Conservation (phyloP, 2,113 vertebrate genomes). For the Actinemys pallida region DNA sequence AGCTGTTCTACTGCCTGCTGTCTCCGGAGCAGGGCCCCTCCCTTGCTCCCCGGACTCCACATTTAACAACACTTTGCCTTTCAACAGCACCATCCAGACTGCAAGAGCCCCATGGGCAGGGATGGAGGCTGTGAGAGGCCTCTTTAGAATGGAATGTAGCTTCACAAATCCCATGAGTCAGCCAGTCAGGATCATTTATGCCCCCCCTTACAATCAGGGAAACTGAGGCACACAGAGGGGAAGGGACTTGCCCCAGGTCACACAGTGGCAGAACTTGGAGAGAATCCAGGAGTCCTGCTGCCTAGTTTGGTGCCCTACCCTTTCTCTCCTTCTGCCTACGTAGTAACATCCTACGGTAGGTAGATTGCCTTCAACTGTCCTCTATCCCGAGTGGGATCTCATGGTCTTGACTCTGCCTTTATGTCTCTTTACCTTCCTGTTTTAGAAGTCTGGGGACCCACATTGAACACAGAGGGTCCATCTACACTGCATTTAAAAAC, state of each 20-base stretch:
- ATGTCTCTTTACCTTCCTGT: neutral
- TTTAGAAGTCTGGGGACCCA: neutral
- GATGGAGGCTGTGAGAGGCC: neutral
- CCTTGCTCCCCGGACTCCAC: neutral
- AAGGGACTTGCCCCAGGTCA: neutral
- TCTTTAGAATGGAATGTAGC: neutral
- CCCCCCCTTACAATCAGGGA: neutral
- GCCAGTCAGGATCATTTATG: neutral
- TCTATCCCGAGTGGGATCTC: neutral
- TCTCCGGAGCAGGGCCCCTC: neutral
- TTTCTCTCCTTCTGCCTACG: neutral
- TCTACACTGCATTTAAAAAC: neutral
- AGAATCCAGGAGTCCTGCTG: neutral
- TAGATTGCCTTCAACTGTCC: neutral
- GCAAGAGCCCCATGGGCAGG: neutral
- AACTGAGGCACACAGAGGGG: neutral
- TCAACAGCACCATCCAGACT: neutral
- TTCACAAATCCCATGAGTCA: neutral
- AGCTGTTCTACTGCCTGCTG: neutral
- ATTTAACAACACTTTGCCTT: neutral
- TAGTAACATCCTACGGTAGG: neutral
- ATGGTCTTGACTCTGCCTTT: neutral
- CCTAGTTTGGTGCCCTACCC: neutral
- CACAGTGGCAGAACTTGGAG: neutral
- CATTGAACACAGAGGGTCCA: neutral